A percentile compares a stretch with the other conserved stretches of the same genome.
phyloP scores from a whole-genome alignment of 2,797 vertebrate species.

The Coregonus ussuriensis region DNA sequence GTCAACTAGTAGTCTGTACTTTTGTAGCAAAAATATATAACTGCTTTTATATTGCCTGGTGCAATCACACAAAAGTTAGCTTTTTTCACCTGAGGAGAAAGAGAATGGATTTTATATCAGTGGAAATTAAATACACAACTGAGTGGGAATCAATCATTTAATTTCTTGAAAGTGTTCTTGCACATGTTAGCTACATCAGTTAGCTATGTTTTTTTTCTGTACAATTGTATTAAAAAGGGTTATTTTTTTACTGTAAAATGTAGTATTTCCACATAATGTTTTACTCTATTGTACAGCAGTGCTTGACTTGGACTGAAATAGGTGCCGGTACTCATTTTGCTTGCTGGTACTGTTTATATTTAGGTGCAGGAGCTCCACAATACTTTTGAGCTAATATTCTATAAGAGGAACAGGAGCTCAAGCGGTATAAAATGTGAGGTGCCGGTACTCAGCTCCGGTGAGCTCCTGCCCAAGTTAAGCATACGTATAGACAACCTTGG shows the following conservation, averaged over 20 bases:
- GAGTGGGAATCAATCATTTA: constrained; percentile 27
- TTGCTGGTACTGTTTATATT: background rate
- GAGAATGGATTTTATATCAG: constrained; percentile 19
- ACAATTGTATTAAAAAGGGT: constrained; percentile 47
- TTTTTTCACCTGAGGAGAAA: constrained; percentile 18
- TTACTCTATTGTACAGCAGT: constrained; percentile 48
- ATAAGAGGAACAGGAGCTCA: no score
- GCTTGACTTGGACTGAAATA: background rate
- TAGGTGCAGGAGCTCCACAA: background rate
- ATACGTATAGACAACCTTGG: background rate
- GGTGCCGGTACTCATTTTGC: no score
- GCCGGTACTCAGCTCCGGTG: no score
- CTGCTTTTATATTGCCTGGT: constrained; percentile 47
- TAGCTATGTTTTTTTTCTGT: constrained; percentile 19
- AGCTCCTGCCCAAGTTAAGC: no score
- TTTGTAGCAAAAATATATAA: constrained; percentile 20
- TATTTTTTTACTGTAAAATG: constrained; percentile 61
- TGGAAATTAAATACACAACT: constrained; percentile 16
- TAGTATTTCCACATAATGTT: constrained; percentile 43
- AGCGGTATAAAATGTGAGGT: no score
- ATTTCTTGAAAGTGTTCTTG: constrained; percentile 18
- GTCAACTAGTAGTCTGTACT: background rate
- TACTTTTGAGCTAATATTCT: no score
- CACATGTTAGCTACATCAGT: constrained; percentile 23
- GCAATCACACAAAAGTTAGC: constrained; percentile 33